Evolutionary conservation across 2,888 invertebrate genomes (phyloP).

Genomic region (Abrostola tripartita): DNA sequence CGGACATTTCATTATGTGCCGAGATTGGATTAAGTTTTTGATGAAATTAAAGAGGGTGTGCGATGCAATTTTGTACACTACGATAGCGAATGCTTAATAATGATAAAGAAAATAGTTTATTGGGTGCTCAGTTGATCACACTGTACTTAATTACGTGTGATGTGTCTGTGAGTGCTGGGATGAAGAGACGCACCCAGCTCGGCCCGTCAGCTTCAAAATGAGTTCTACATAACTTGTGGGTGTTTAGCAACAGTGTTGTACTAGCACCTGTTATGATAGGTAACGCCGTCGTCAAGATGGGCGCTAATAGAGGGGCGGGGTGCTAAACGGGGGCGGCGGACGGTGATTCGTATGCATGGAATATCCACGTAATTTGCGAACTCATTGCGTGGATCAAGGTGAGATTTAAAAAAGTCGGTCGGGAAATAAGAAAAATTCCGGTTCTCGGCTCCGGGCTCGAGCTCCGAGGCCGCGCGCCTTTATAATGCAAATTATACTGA

Average conservation of each 20-base stretch:
- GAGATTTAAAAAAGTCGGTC: slow-evolving; percentile 68
- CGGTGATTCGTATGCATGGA: slow-evolving; percentile 76
- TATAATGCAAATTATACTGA: slow-evolving; percentile 73
- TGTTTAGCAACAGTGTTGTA: not conserved
- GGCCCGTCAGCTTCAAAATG: not conserved
- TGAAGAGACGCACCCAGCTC: not conserved
- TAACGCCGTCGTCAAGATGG: not conserved
- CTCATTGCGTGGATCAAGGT: slow-evolving; percentile 76
- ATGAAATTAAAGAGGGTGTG: slow-evolving; percentile 53
- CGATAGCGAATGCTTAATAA: slow-evolving; percentile 16
- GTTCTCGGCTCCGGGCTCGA: slow-evolving; percentile 13
- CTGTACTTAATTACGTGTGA: not conserved
- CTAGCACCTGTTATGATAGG: not conserved
- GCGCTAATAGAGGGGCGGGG: not conserved
- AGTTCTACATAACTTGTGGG: too few relatives aligned
- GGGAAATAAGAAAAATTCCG: slow-evolving; percentile 53
- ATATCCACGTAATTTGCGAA: slow-evolving; percentile 76
- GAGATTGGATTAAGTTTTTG: slow-evolving; percentile 58
- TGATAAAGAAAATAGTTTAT: slow-evolving; percentile 17
- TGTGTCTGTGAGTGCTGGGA: not conserved
- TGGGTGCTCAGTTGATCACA: slow-evolving; percentile 3
- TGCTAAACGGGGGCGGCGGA: not conserved
- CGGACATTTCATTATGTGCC: slow-evolving; percentile 56
- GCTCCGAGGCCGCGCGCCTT: slow-evolving; percentile 51
- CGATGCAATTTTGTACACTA: slow-evolving; percentile 38